phyloP scores from a whole-genome alignment of 53 echinoderm and acorn worm species.

The Mesocentrotus franciscanus region DNA sequence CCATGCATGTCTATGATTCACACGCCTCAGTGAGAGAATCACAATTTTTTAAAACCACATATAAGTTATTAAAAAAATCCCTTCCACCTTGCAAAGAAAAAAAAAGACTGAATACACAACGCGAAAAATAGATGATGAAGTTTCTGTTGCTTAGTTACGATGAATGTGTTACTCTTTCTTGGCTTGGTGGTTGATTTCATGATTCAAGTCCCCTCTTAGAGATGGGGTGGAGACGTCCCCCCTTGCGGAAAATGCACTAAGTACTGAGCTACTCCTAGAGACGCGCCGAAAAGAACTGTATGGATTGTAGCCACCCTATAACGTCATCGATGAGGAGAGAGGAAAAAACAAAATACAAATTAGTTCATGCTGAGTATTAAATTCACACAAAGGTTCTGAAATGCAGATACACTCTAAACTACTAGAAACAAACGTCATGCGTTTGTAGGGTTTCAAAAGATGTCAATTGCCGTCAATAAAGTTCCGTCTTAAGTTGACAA shows the following conservation, averaged over 20 bases:
- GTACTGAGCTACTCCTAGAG: conserved; percentile 65
- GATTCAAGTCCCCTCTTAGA: conserved; percentile 56
- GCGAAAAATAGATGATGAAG: conserved; percentile 13
- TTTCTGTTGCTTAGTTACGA: conserved; percentile 47
- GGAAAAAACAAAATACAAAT: not conserved
- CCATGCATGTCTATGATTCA: conserved; percentile 56
- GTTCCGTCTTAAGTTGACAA: not conserved
- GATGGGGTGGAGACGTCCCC: conserved; percentile 63
- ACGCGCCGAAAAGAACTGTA: conserved; percentile 62
- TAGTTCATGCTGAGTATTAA: not conserved
- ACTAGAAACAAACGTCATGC: not conserved
- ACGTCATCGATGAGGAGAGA: conserved; percentile 18
- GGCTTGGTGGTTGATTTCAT: conserved; percentile 59
- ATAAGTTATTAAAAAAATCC: conserved; percentile 52
- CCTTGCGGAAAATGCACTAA: conserved; percentile 60
- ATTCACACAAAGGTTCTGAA: not conserved
- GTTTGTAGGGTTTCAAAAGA: not conserved
- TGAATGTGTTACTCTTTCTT: conserved; percentile 65
- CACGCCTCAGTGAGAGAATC: conserved; percentile 40
- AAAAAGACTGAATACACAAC: conserved; percentile 53
- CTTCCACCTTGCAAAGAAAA: conserved; percentile 62
- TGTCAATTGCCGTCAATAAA: not conserved
- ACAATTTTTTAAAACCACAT: conserved; percentile 44
- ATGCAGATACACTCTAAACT: not conserved
- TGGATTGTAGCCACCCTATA: conserved; percentile 58